Evolutionary conservation across 2,888 invertebrate species (phyloP).

Genomic region (Drosophila subquinaria): DNA sequence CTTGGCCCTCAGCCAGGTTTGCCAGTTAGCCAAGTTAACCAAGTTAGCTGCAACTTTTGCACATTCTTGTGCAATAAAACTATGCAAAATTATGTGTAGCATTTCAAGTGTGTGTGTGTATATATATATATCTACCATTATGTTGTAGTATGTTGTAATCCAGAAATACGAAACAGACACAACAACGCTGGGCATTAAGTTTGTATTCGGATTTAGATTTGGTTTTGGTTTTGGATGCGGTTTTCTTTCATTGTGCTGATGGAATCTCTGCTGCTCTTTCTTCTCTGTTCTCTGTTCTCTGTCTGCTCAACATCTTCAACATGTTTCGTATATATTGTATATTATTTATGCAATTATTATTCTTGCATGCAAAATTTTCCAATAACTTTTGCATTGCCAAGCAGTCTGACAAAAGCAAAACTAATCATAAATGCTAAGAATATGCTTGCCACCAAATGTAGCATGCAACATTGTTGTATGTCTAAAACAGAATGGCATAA

Average conservation of each 20-base stretch:
- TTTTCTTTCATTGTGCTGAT: slow-evolving; percentile 45
- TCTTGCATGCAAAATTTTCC: slow-evolving; percentile 73
- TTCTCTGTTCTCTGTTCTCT: background rate
- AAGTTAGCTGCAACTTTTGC: slow-evolving; percentile 29
- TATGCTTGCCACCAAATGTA: slow-evolving; percentile 34
- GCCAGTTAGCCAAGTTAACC: slow-evolving; percentile 49
- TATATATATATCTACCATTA: slow-evolving; percentile 49
- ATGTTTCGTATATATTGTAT: slow-evolving; percentile 4
- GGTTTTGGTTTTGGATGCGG: slow-evolving; percentile 21
- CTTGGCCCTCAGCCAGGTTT: slow-evolving; percentile 63
- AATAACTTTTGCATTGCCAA: slow-evolving; percentile 65
- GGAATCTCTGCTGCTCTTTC: slow-evolving; percentile 23
- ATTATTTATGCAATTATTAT: slow-evolving; percentile 76
- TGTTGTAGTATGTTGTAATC: slow-evolving; percentile 40
- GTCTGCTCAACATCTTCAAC: too few relatives aligned
- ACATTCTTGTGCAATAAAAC: slow-evolving; percentile 79
- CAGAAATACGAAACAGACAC: slow-evolving; percentile 39
- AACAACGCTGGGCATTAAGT: slow-evolving; percentile 33
- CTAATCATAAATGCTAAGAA: slow-evolving; percentile 75
- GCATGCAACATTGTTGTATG: slow-evolving; percentile 20
- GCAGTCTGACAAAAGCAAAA: slow-evolving; percentile 61
- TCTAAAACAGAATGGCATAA: slow-evolving; percentile 18
- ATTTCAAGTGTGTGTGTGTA: slow-evolving; percentile 50
- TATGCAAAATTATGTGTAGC: slow-evolving; percentile 81
- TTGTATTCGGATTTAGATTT: slow-evolving; percentile 14